These are phyloP conservation scores for Thysanoteuthis rhombus DNA, from an alignment of 2,888 invertebrate species.

Conservation along the genomic window DNA sequence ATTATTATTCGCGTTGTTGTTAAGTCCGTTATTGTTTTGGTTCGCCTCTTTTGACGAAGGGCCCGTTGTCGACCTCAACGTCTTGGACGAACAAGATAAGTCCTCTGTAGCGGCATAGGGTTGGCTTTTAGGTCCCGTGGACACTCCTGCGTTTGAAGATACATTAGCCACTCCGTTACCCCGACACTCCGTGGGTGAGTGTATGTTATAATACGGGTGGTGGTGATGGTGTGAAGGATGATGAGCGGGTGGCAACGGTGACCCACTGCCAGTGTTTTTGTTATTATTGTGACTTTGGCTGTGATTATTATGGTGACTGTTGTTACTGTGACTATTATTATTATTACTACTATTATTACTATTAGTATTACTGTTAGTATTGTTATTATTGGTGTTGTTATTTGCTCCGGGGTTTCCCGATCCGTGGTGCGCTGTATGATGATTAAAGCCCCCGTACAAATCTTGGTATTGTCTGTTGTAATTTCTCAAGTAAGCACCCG, in stretches of 20 bases:
- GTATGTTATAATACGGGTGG: background rate
- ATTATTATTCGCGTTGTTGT: conserved; percentile 27
- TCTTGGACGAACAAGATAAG: background rate
- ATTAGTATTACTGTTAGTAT: background rate
- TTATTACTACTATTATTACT: background rate
- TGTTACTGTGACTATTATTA: background rate
- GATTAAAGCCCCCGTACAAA: background rate
- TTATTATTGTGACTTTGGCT: background rate
- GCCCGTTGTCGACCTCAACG: background rate
- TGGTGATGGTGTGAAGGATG: background rate
- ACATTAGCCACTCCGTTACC: background rate
- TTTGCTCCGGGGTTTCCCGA: background rate
- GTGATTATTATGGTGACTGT: background rate
- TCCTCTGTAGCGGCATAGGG: background rate
- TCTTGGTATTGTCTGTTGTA: background rate
- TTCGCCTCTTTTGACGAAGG: background rate
- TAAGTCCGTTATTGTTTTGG: conserved; percentile 29
- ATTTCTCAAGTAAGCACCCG: conserved; percentile 27
- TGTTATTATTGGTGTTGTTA: background rate
- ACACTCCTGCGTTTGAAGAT: background rate
- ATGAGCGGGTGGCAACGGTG: background rate
- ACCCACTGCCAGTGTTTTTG: background rate
- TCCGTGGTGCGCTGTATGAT: background rate
- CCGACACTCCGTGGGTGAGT: background rate
- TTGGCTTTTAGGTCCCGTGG: background rate